These are phyloP conservation scores for Myotis myotis DNA, from an alignment of 2,797 vertebrate genomes.

Conservation along the genomic window DNA sequence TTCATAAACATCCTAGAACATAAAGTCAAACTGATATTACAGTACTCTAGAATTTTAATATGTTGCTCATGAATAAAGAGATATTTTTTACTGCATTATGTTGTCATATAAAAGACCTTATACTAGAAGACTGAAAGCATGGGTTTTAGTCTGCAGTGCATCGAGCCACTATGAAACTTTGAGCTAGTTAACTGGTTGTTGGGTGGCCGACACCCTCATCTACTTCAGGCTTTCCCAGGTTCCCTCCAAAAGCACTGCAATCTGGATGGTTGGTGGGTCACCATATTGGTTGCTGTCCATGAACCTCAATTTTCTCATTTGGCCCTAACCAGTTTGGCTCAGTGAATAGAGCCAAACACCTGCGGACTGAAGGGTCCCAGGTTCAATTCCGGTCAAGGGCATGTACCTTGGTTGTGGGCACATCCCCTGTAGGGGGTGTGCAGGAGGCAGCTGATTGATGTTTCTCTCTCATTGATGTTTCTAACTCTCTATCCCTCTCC, in stretches of 20 bases:
- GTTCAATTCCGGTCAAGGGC: no score
- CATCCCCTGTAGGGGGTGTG: no score
- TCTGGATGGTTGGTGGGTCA: neutral
- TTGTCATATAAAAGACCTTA: neutral
- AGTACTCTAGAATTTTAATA: neutral
- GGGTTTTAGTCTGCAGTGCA: neutral
- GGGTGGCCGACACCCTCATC: neutral
- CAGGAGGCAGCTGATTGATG: no score
- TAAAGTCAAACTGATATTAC: neutral
- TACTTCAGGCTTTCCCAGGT: neutral
- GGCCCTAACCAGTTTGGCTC: no score
- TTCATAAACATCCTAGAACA: constrained; percentile 1
- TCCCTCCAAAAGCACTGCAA: neutral
- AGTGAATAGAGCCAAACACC: no score
- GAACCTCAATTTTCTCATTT: neutral
- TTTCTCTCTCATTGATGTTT: no score
- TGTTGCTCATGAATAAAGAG: neutral
- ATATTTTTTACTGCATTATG: neutral
- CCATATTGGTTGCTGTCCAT: neutral
- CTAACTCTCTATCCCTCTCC: no score
- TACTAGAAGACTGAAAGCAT: neutral
- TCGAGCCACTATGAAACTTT: neutral
- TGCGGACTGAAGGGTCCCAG: no score
- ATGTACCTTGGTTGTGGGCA: no score
- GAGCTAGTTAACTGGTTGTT: neutral